Base-by-base conservation (phyloP, 2,888 invertebrate species). In the Amphipyra tragopoginis region DNA sequence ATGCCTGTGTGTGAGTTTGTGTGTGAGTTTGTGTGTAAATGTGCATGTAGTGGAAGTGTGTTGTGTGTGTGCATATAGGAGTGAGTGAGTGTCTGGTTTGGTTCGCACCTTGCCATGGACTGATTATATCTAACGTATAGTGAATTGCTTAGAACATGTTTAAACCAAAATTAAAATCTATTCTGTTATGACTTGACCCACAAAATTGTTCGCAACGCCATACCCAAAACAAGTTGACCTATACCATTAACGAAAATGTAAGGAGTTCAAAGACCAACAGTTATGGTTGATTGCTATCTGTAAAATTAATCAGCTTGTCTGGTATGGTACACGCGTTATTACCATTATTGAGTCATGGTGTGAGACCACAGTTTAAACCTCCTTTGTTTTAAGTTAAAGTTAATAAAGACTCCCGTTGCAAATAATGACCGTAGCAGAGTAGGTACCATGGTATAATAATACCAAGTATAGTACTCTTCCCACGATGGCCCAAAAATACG, bases 301-400 rank as follows among this genome's bases (percentile, higher is more conserved):
- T 58, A 2, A 52, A 64, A 67, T 71, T 75, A 77, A 80, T 79
- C 73, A 80, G 51, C 61, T 51, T 52, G 56, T 45, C 48, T 59
- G 59, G 34, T 57, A 11, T 50, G 44, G 59, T 65, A 56, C 68
- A 77, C 65, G 38, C 52, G 70, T 47, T 58, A 59, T 54, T 67
- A 50, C 50, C 54, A 76, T 72, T 56, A 72, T 55, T 77, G 74
- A 72, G 62, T 72, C 72, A 71, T 70, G n/a, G 13, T 56, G 45
- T 72, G 42, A 3, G 55, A 76, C 54, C 44, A 60, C 29, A 45
- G 26, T 58, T 61, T 13, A 55, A 21, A 47, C 49, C 38, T 51
- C 69, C 45, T 70, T 70, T 70, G 70, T 70, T 56, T 47, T 33
- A 9, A 50, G 34, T 42, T 55, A 11, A 26, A 10, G 29, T 0